Evolutionary conservation across 2,113 vertebrate species (phyloP), one percentile per base, ranked within the genome.

Genomic region (Archocentrus centrarchus): DNA sequence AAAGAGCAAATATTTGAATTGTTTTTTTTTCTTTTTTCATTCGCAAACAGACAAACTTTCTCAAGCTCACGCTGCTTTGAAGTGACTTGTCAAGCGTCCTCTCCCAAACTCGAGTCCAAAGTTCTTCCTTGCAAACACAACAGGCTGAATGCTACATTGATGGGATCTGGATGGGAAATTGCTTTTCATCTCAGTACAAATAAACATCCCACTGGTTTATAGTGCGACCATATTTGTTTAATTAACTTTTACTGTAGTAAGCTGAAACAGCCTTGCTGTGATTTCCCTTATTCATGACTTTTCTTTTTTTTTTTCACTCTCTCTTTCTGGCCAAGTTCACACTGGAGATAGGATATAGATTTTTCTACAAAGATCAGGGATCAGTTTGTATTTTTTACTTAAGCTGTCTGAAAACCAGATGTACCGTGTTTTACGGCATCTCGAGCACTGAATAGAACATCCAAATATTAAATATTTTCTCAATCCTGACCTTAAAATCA

Each of bases 171-270:
- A 80, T 81, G 83, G 83, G 84, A 89, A 90, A 80, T 66, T 22
- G 27, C 60, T 84, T 75, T 83, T 86, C 63, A 77, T 85, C 59
- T 84, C 66, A 61, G 76, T 14, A 83, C 24, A 92, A 90, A 92
- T 80, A 92, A 95, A 89, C 82, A 88, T 63, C 76, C 86, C 18
- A 37, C 22, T 81, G 62, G 82, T 83, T 90, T 82, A 86, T 77
- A 79, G 70, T 22, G 61, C 3, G 0, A 79, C 70, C 35, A 3
- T 88, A 86, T 92, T 92, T 93, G 55, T 92, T 93, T 93, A 47
- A 79, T 77, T 60, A 84, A 64, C 39, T 88, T 89, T 82, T 59
- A 35, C 78, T 86, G 73, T 58, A 39, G 50, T 18, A 35, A 75
- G 82, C 76, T 80, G 20, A 82, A 86, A 86, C 39, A 11, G 64